Base-by-base conservation (phyloP, 1,140 invertebrate genomes). In the Tetranychus cinnabarinus region DNA sequence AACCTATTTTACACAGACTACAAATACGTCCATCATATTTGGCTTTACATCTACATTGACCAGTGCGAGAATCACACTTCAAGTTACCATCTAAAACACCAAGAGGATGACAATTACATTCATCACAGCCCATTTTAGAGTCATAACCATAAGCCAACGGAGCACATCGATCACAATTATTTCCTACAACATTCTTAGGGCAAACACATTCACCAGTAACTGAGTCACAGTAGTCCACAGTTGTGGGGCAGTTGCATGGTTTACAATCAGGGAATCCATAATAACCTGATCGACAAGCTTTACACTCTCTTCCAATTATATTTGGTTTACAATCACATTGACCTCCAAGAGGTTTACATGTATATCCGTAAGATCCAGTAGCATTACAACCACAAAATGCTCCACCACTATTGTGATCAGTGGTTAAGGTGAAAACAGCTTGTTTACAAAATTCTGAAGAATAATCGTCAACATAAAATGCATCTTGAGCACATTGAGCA, bases 191-290 rank as follows among this genome's bases (percentile, higher is more conserved):
- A 66, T 81, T 79, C 2, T 81, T 62, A 75, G 63, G 62, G 69
- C 61, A 61, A 13, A 67, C 64, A 35, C 65, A 67, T 52, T 52
- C 50, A 10, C 64, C 63, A 36, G 64, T 64, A 13, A 54, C 54
- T 39, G 60, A 60, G n/a, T 46, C 54, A 55, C 63, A 65, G 67
- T 83, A 84, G 0, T 77, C 80, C 13, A 78, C 75, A 1, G 80
- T 78, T 1, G 79, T 80, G 0, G 88, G 87, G 71, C 89, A 93
- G 60, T 85, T 78, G 66, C 89, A 93, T 0, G 81, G 80, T 67
- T 80, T 81, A 72, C 95, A 98, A 66, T 93, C 81, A 0, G 96
- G 96, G 70, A 96, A 99, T 1, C 90, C 89, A 68, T 82, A 96
- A 72, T 82, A 97, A 1, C 91, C 92, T 12, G 88, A 88, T 63